Base-by-base conservation (phyloP, 1,140 invertebrate genomes). In the Caerostris extrusa region DNA sequence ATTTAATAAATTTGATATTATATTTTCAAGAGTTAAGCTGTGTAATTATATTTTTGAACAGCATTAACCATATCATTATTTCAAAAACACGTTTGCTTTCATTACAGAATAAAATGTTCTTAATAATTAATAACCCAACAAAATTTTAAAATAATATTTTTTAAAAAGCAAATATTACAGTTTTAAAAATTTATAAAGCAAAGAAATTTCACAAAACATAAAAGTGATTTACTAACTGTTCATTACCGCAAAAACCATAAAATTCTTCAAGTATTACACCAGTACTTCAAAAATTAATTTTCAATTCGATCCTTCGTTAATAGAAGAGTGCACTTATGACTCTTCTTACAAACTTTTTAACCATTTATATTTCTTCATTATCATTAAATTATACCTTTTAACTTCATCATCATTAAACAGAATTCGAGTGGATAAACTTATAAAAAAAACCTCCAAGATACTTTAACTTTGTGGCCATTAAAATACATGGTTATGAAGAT, bases 321-420 rank as follows among this genome's bases (percentile, higher is more conserved):
- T 64, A 64, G 61, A 64, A 17, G 61, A 14, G 14, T 10, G 17
- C 5, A 17, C 34, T 34, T 34, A 64, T 64, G 61, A 64, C 12
- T 3, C 10, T 64, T 14, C 61, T 64, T 64, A 64, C 17, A 17
- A 17, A 34, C 8, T 4, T 50, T 77, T 77, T 77, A 77, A 50
- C 34, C 34, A 50, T 19, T 77, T 77, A 77, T 34, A 77, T 12
- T 5, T 77, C 34, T 77, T 77, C 71, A 50, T 77, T 34, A 10
- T 34, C 71, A 34, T 77, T 53, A 77, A 77, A 77, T 77, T 77
- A 77, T 77, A 77, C 71, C 71, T 77, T 77, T 34, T 77, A 50
- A 34, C 71, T 50, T 77, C 71, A 77, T 77, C 71, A 77, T 77
- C 71, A 77, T 77, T 77, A 77, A 77, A 34, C 50, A 77, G 19